Base-by-base conservation (phyloP, 2,113 vertebrate genomes). In the Aldabrachelys gigantea region DNA sequence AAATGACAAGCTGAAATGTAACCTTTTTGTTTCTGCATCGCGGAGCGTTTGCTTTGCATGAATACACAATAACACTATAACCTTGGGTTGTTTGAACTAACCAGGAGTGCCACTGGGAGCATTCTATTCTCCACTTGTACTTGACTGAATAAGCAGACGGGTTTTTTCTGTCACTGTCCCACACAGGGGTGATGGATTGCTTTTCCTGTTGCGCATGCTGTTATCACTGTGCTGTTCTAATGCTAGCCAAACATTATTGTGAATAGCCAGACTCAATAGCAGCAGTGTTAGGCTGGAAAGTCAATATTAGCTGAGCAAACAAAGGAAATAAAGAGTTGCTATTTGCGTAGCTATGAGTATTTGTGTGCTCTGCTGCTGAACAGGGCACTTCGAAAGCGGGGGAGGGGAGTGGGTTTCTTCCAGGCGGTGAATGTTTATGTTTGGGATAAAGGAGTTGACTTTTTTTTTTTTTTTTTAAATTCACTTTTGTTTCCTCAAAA, bases 241-340 rank as follows among this genome's bases (percentile, higher is more conserved):
- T 97, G 97, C 98, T 99, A 96, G 97, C 98, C 98, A 98, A 99
- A 98, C 98, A 99, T 98, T 96, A 95, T 97, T 96, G 98, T 98
- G 99, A 99, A 98, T 97, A 98, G 98, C 98, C 98, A 93, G 97
- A 98, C 98, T 99, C 99, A 98, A 98, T 98, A 99, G 98, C 98
- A 98, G 98, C 98, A 97, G 98, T 98, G 98, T 98, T 98, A 97
- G 98, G 98, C 98, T 96, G 98, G 97, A 98, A 96, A 98, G 99
- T 99, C 98, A 99, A 99, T 99, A 99, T 99, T 99, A 97, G 98
- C 98, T 97, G 96, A 99, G 99, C 98, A 99, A 99, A 99, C 99
- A 99, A 3, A 56, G 98, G 98, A 94, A 98, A 98, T 97, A 94
- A 98, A 98, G 98, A 98, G 99, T 98, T 98, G 98, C 99, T 99